Percentiles rank a stretch among this genome's conserved stretches.
Conservation (phyloP, 1,140 invertebrate genomes). For the Lutraria rhynchaena region DNA sequence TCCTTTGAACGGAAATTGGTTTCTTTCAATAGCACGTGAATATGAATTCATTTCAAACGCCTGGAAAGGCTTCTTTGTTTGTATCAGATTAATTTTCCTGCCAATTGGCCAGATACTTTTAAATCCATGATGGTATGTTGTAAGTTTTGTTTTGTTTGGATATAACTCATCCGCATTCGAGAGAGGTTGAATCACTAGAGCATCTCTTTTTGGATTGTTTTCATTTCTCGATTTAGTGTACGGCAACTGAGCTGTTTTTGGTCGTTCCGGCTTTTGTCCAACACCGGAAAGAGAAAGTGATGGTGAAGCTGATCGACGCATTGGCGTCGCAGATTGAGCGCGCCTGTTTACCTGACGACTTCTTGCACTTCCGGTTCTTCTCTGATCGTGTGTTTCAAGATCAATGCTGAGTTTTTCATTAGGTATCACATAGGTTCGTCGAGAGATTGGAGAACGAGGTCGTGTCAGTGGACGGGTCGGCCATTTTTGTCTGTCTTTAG, state of each 20-base stretch:
- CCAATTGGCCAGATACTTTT: conserved; percentile 54
- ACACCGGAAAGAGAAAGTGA: background rate
- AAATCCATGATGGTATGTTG: conserved; percentile 46
- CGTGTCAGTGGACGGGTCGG: conserved; percentile 41
- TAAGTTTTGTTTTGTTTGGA: conserved; percentile 35
- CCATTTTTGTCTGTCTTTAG: background rate
- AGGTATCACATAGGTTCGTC: conserved; percentile 3
- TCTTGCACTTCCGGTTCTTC: background rate
- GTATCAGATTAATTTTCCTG: conserved; percentile 40
- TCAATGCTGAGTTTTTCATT: conserved; percentile 28
- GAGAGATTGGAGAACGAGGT: conserved; percentile 25
- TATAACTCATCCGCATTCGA: conserved; percentile 31
- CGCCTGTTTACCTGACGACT: background rate
- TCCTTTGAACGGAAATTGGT: conserved; percentile 34
- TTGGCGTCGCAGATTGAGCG: conserved; percentile 21
- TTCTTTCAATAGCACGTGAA: conserved; percentile 49
- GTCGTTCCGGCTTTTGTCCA: background rate
- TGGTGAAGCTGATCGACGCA: background rate
- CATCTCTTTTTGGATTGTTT: conserved; percentile 8
- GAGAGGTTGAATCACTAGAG: conserved; percentile 23
- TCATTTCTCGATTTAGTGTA: conserved; percentile 30
- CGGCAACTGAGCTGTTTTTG: conserved; percentile 26
- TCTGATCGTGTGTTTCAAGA: conserved; percentile 9
- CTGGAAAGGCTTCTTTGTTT: conserved; percentile 35
- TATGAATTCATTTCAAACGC: conserved; percentile 54